A percentile compares a stretch with the other conserved stretches of the same genome.
Conservation (phyloP, 1,140 invertebrate species). For the Ceratina australensis region DNA sequence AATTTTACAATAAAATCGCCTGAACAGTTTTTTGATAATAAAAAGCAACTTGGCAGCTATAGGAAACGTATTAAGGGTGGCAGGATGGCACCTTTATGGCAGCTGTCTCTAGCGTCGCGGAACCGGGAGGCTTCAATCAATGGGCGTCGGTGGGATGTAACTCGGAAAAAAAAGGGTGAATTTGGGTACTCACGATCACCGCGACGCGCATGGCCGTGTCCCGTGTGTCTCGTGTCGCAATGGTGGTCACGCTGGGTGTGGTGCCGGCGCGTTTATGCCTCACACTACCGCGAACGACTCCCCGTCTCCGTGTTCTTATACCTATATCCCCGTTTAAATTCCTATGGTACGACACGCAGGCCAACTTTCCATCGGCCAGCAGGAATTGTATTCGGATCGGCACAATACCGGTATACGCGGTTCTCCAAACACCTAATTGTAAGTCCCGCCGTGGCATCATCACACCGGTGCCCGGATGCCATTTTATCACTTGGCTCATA, state of each 20-base stretch:
- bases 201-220: constrained; percentile 60
- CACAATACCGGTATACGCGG: not conserved
- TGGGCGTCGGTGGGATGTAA: not conserved
- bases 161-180: constrained; percentile 17
- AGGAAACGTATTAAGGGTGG: no score
- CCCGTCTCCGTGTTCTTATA: constrained; percentile 67
- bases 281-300: constrained; percentile 64
- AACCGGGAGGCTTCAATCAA: constrained; percentile 7
- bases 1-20: no score
- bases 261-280: constrained; percentile 63
- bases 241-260: constrained; percentile 61
- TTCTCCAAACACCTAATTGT: not conserved
- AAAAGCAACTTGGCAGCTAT: no score
- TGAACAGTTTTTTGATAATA: no score
- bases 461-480: no score
- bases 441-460: not conserved
- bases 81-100: no score
- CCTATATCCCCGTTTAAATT: constrained; percentile 68
- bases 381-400: constrained; percentile 53
- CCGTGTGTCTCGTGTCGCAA: constrained; percentile 49
- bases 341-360: constrained; percentile 58
- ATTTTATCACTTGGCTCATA: no score
- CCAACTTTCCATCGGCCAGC: constrained; percentile 64
- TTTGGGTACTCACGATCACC: constrained; percentile 60
- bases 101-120: no score